Base-by-base conservation (phyloP, 2,113 vertebrate genomes). In the Amia ocellicauda region DNA sequence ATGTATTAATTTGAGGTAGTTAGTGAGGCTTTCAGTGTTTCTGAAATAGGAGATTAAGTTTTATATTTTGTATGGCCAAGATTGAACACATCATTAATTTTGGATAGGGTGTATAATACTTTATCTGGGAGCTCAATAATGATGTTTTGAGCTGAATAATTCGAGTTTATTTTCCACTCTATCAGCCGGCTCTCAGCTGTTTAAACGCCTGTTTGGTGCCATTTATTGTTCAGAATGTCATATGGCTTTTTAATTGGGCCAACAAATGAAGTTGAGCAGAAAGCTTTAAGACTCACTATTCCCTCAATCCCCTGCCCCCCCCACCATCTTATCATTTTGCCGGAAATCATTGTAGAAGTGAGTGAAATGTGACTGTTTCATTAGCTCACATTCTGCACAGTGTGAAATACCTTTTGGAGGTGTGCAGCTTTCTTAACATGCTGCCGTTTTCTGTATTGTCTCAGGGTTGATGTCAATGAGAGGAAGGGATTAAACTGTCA, bases 1-100 rank as follows among this genome's bases (percentile, higher is more conserved):
- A 66, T 50, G 40, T 60, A 54, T 66, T 66, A 53, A 66, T 66
- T 60, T 66, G 64, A 11, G 64, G 47, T 49, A n/a, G 31, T 66
- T 60, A 54, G 49, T 41, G 22, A 51, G 53, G 59, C 64, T 59
- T 60, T 42, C 27, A 66, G 59, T 60, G 23, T 66, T 49, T 59
- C 49, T 3, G 36, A 43, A 66, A 51, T 58, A 60, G 57, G 47
- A 41, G 28, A 60, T 66, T 60, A 58, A 58, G 63, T 57, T 41
- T 58, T 51, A 51, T 66, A 56, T 43, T 47, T 42, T 31, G 36
- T 66, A 29, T 40, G 56, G 28, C 47, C 45, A 66, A 50, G 49
- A 60, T 66, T 60, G 45, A 66, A 53, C 64, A 51, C 57, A 28
- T 53, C 56, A 60, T 66, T 53, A 19, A 24, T 49, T 60, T 42